Evolutionary conservation across 1,140 invertebrate species (phyloP).

Genomic region (Arion vulgaris): DNA sequence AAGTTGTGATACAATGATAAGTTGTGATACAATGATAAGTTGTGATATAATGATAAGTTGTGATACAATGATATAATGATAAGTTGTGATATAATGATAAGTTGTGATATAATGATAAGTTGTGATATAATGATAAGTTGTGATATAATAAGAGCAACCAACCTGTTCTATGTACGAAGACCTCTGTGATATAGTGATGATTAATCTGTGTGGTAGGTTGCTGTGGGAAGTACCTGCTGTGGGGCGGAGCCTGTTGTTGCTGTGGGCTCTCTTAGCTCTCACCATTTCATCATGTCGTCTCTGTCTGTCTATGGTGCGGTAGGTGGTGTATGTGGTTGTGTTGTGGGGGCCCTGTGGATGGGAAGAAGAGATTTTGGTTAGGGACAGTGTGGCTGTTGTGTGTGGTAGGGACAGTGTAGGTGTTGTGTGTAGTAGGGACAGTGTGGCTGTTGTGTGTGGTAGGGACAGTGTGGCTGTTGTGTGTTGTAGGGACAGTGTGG

Average conservation of each 20-base stretch:
- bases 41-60: no score
- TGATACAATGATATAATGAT: background rate
- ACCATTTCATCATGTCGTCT: conserved; percentile 46
- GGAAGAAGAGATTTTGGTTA: background rate
- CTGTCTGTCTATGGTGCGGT: conserved; percentile 53
- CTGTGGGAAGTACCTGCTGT: no score
- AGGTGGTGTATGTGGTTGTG: conserved; percentile 54
- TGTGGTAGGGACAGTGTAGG: no score
- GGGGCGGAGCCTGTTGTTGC: conserved; percentile 31
- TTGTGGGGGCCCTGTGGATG: conserved; percentile 29
- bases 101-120: background rate
- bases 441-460: no score
- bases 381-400: no score
- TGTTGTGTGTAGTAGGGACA: no score
- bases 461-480: no score
- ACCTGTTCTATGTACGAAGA: conserved; percentile 63
- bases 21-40: background rate
- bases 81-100: background rate
- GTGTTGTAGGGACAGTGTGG: no score
- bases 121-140: background rate
- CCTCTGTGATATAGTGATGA: conserved; percentile 67
- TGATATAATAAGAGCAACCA: background rate
- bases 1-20: background rate
- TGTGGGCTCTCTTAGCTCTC: conserved; percentile 26
- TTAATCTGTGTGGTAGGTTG: conserved; percentile 49